Base-by-base conservation (phyloP, 2,113 vertebrate genomes). In the Edolisoma coerulescens region DNA sequence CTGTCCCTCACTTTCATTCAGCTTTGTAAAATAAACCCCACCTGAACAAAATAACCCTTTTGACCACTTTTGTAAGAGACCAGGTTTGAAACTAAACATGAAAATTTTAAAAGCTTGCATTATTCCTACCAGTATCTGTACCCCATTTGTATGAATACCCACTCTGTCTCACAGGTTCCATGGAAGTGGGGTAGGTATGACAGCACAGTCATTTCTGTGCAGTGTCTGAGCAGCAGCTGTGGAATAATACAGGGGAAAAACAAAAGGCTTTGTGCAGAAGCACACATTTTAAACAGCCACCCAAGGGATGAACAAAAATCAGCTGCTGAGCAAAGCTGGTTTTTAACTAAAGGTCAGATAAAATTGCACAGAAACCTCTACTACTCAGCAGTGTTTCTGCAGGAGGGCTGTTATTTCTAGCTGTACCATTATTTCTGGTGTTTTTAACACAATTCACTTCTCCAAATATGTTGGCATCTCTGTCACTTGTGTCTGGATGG, bases 341-440 rank as follows among this genome's bases (percentile, higher is more conserved):
- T 96, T 95, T 89, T 90, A 96, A 84, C 44, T 87, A 93, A 84
- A 95, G 93, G 83, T 95, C 92, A 96, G 74, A 90, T 52, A 76
- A 86, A 92, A 92, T 68, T 60, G 60, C 64, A 81, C 37, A 67
- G 54, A 90, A 79, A 86, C 39, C 82, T 82, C 65, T 59, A 32
- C 42, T 77, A 39, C 11, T 27, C 79, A 84, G 93, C 83, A 88
- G 37, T n/a, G 39, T 39, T 89, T 81, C 85, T 92, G 76, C 52
- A 87, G 83, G 71, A 90, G 39, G 60, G 41, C 53, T 61, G 75
- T 33, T 89, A 78, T 89, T 87, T 87, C 88, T 68, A 75, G 37
- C 71, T 75, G 4, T n/a, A 89, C n/a, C 4, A 16, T 64, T 84
- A 82, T 69, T 95, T 87, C 26, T 69, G 41, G 44, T 84, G 52